A percentile compares a stretch with the other conserved stretches of the same genome.
phyloP scores from a whole-genome alignment of 2,113 vertebrate species.

The Gnathonemus longibarbis region DNA sequence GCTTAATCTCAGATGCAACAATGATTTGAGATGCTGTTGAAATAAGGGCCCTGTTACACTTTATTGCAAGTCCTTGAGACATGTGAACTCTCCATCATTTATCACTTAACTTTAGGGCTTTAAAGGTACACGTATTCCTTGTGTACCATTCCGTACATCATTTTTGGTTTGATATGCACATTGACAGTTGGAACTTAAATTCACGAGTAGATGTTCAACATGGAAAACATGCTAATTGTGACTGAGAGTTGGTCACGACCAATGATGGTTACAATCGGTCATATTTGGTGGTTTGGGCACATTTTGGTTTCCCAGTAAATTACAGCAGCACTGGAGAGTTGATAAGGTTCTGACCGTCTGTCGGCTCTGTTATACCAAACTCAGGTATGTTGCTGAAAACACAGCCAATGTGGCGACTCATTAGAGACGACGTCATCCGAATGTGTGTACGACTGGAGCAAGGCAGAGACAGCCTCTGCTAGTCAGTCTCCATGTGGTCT shows the following conservation, averaged over 20 bases:
- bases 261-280: not conserved
- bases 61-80: not conserved
- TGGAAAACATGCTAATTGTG: not conserved
- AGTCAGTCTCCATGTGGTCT: not conserved
- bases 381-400: not conserved
- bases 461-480: not conserved
- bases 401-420: not conserved
- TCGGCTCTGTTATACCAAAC: not conserved
- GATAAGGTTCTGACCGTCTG: not conserved
- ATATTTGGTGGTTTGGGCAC: not conserved
- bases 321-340: not conserved
- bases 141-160: not conserved
- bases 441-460: not conserved
- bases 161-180: not conserved
- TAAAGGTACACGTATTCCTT: not conserved
- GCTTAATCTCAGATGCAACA: not conserved
- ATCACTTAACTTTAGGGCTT: not conserved
- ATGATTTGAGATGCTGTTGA: not conserved
- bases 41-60: not conserved
- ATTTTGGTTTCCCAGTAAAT: not conserved
- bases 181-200: not conserved
- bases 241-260: not conserved
- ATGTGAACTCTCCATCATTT: not conserved
- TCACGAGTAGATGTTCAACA: not conserved
- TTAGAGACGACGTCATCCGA: not conserved